These are phyloP conservation scores for Hylaeus anthracinus DNA, from an alignment of 1,140 invertebrate species.

Conservation along the genomic window DNA sequence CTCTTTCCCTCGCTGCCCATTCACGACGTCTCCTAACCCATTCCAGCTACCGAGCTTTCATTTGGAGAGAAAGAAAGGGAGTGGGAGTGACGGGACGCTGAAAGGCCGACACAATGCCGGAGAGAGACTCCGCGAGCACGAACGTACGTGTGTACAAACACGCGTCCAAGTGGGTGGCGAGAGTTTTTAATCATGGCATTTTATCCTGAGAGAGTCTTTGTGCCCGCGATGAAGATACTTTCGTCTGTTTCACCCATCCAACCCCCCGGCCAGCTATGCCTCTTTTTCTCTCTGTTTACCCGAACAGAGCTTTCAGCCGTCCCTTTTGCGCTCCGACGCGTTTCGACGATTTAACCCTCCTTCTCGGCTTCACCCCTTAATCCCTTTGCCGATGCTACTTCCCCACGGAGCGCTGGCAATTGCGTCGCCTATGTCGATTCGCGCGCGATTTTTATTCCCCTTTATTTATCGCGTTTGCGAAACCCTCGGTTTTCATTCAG, in stretches of 20 bases:
- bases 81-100: not conserved
- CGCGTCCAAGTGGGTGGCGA: not conserved
- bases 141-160: not conserved
- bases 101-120: not conserved
- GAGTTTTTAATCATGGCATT: conserved; percentile 52
- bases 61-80: not conserved
- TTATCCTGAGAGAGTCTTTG: conserved; percentile 42
- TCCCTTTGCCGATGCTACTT: conserved; percentile 7
- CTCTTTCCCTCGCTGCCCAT: not conserved
- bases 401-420: not conserved
- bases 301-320: not conserved
- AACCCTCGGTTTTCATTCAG: not conserved
- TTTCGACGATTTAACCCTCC: conserved; percentile 36
- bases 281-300: conserved; percentile 4
- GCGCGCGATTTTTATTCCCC: not conserved
- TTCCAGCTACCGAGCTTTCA: not conserved
- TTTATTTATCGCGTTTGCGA: not conserved
- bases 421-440: conserved; percentile 13
- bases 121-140: not conserved
- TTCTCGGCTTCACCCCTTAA: conserved; percentile 26
- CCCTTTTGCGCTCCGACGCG: conserved; percentile 13
- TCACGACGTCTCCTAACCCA: not conserved
- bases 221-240: conserved; percentile 28
- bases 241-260: not conserved
- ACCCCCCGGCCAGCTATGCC: not conserved